phyloP scores from a whole-genome alignment of 92 coral and sea anemone species.

The Parazoanthus atlanticus region DNA sequence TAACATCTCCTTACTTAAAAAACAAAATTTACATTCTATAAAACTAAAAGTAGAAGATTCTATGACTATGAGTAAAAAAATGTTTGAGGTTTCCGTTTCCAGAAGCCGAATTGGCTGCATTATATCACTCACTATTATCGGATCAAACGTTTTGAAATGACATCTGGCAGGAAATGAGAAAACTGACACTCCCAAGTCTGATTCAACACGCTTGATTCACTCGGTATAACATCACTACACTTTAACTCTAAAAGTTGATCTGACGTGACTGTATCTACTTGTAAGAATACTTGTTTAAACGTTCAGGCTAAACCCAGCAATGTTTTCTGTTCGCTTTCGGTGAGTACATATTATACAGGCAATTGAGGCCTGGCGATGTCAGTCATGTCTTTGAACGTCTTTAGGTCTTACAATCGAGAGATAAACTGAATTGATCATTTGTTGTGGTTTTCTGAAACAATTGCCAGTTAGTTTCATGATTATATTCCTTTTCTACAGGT shows the following conservation, averaged over 20 bases:
- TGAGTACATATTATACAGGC: background rate
- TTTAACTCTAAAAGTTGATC: background rate
- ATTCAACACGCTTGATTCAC: background rate
- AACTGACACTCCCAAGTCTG: slow-evolving; percentile 1
- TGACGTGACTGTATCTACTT: background rate
- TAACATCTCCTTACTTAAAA: background rate
- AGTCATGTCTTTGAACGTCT: too few species aligned
- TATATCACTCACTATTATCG: background rate
- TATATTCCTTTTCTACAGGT: background rate
- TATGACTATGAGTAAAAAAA: background rate
- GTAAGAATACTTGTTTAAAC: background rate
- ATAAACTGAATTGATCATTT: background rate
- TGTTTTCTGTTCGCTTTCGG: slow-evolving; percentile 22
- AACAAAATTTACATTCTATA: background rate
- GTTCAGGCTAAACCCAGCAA: background rate
- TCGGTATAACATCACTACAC: background rate
- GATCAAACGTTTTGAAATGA: background rate
- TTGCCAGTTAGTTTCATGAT: background rate
- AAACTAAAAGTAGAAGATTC: background rate
- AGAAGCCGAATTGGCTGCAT: background rate
- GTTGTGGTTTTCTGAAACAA: background rate
- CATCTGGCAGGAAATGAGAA: slow-evolving; percentile 14
- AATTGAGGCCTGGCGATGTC: too few species aligned
- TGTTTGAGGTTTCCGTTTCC: background rate
- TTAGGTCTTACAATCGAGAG: background rate